Conservation (phyloP, 1,140 invertebrate species). For the Bombus fervidus region DNA sequence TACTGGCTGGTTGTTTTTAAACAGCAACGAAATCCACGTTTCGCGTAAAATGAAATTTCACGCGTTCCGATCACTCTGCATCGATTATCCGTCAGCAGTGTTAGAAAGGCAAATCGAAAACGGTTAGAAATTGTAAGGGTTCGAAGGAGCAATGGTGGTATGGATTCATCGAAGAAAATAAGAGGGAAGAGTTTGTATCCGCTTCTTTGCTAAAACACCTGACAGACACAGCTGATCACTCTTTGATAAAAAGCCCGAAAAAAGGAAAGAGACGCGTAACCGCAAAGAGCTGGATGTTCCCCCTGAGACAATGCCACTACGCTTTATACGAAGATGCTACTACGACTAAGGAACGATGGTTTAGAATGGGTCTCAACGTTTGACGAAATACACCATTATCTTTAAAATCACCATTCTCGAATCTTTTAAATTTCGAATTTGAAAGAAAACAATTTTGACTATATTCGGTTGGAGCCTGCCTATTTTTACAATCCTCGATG, state of each 20-base stretch:
- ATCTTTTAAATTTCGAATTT: fast-evolving
- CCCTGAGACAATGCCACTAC: conserved; percentile 41
- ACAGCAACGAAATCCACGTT: background rate
- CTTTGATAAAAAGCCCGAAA: conserved; percentile 52
- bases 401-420: fast-evolving
- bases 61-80: background rate
- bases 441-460: background rate
- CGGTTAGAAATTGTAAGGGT: background rate
- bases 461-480: background rate
- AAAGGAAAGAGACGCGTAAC: conserved; percentile 48
- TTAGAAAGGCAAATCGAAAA: conserved; percentile 9
- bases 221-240: conserved; percentile 65
- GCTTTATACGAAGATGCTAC: conserved; percentile 8
- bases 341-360: background rate
- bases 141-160: background rate
- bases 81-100: conserved; percentile 10
- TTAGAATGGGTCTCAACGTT: background rate
- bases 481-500: background rate
- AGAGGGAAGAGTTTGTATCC: conserved; percentile 49
- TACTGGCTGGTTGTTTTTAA: too few species aligned
- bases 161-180: conserved; percentile 51
- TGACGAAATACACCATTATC: background rate
- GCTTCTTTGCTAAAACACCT: conserved; percentile 62
- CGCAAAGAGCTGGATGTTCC: conserved; percentile 53
- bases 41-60: background rate